Conservation (phyloP, 2,888 invertebrate species). For the Coelopa pilipes region DNA sequence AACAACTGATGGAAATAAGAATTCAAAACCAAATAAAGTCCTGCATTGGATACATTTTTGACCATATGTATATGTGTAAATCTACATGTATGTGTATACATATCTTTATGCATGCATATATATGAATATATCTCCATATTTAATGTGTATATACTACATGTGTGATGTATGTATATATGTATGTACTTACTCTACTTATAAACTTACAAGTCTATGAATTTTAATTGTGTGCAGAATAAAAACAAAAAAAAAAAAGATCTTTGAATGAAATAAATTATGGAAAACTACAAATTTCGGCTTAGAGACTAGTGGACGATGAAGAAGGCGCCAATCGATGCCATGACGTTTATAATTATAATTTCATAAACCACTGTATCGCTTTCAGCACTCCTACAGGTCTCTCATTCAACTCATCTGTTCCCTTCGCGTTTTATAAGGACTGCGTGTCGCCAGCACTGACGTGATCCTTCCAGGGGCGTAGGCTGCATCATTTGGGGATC, state of each 20-base stretch:
- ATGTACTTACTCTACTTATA: too few relatives aligned
- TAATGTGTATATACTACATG: conserved; percentile 9
- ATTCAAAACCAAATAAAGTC: conserved; percentile 23
- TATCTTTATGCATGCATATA: conserved; percentile 37
- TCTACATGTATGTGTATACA: conserved; percentile 38
- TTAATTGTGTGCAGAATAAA: conserved; percentile 4
- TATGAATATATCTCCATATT: conserved; percentile 36
- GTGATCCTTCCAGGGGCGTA: too few relatives aligned
- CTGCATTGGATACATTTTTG: conserved; percentile 15
- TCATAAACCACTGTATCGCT: too few relatives aligned
- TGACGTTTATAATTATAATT: too few relatives aligned
- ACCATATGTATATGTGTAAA: conserved; percentile 31
- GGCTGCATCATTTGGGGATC: too few relatives aligned
- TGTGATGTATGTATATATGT: not conserved
- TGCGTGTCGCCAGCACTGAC: too few relatives aligned
- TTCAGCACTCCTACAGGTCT: too few relatives aligned
- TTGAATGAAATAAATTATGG: not conserved
- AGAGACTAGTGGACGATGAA: not conserved
- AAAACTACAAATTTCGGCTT: not conserved
- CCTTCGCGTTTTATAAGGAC: too few relatives aligned
- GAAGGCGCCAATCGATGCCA: too few relatives aligned
- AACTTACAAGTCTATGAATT: not conserved
- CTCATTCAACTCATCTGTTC: too few relatives aligned
- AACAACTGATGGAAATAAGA: conserved; percentile 35
- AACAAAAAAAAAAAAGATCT: conserved; percentile 2